Base-by-base conservation (phyloP, 2,888 invertebrate genomes). In the Mythimna vitellina region DNA sequence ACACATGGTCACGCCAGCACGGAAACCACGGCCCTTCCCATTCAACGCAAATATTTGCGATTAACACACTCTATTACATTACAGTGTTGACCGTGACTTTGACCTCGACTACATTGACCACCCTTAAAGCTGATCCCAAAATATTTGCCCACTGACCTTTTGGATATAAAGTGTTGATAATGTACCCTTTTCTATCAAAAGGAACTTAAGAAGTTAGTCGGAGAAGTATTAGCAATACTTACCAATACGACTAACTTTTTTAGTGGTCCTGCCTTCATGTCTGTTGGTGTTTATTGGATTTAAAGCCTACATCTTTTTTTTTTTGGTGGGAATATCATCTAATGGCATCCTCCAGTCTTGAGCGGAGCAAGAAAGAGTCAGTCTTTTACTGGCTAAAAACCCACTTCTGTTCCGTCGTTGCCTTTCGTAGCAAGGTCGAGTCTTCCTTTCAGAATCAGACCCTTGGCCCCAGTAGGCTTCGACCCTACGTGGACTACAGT, bases 61-160 rank as follows among this genome's bases (percentile, higher is more conserved):
- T 42, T 49, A 63, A 65, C 53, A 63, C 54, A 63, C 60, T 69
- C 49, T 65, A 68, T 72, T 49, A 79, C 63, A 60, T 81, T 51
- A 70, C 53, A 51, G 17, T 67, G 63, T 65, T 38, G 68, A 70
- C 57, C 64, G 20, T 57, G 53, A 71, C 57, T 56, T 49, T 65
- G 70, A 70, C 70, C 81, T 71, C 61, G 25, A 17, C 46, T 32
- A 64, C 42, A 64, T 57, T 64, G 53, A 68, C 62, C 57, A 57
- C 22, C 56, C 67, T 60, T 70, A 65, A 42, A 64, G 70, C 42
- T 73, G 83, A 72, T 60, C 80, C 80, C 70, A 65, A 81, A 80
- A 83, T 80, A 81, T 76, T 81, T 76, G 54, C 71, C 64, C 38
- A 12, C 22, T 49, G 67, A 68, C 69, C 80, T 73, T 72, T 75